Evolutionary conservation across 2,797 vertebrate species (phyloP), one percentile per base, ranked within the genome.

Genomic region (Scarus forsteni): DNA sequence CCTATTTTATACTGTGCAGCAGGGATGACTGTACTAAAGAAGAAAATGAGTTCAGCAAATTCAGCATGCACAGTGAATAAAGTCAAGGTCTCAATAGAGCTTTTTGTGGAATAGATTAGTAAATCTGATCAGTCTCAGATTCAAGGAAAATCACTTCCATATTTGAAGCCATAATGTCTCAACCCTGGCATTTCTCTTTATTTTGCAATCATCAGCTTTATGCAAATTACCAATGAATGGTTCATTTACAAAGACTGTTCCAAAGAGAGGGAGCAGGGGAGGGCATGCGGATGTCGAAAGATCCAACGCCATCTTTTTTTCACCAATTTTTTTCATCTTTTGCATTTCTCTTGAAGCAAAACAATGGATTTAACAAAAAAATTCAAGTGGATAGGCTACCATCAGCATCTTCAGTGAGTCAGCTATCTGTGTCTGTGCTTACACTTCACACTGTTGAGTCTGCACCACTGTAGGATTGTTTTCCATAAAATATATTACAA

Each of bases 81-180:
- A 27, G 63, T 60, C 75, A 83, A 74, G 77, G 72, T 74, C 85
- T 83, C 75, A 78, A 82, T 76, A 80, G 63, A 83, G 79, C 85
- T 66, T 27, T 73, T 77, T 27, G 10, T 72, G 15, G 65, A 66
- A 36, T 62, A 80, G 75, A 89, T 90, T 86, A 84, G 73, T 73
- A 69, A 91, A 92, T 84, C 61, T 73, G 60, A 90, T 88, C 85
- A 68, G 84, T 88, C 78, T 90, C 84, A 89, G 79, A 84, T 80
- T 27, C 61, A 64, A 64, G 60, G 27, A 78, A 70, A 77, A 72
- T 71, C 11, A 80, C 60, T 71, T 70, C 60, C 46, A 84, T 82
- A 82, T 78, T 70, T 10, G 59, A 66, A 69, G 66, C 71, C 46
- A 5, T 62, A 56, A 66, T 19, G 51, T 59, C 7, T 7, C 5